Percentiles rank a stretch among this genome's conserved stretches.
Evolutionary conservation across 2,888 invertebrate genomes (phyloP).

Genomic region (Hypsopygia costalis): DNA sequence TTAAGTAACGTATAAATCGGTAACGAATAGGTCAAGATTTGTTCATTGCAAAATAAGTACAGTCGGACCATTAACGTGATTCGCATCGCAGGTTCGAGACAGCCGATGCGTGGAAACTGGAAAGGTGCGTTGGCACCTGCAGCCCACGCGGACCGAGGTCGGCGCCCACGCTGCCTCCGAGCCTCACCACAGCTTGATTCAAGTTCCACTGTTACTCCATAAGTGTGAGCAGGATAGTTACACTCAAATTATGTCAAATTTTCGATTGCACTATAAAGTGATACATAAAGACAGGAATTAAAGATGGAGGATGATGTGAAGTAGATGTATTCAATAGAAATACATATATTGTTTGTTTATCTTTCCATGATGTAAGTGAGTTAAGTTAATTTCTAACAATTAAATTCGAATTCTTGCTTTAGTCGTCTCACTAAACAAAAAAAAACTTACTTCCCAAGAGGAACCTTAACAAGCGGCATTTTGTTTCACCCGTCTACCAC

Average conservation of each 20-base stretch:
- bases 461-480: conserved; percentile 2
- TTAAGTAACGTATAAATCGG: conserved; percentile 4
- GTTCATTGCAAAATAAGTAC: conserved; percentile 30
- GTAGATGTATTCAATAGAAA: too few relatives aligned
- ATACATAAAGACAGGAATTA: too few relatives aligned
- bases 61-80: conserved; percentile 35
- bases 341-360: too few relatives aligned
- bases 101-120: conserved; percentile 54
- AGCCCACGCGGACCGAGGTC: conserved; percentile 66
- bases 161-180: conserved; percentile 51
- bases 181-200: not conserved
- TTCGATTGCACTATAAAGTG: too few relatives aligned
- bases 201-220: conserved; percentile 13
- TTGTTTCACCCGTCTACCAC: not conserved
- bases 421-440: conserved; percentile 5
- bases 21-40: conserved; percentile 36
- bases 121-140: conserved; percentile 75
- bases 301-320: too few relatives aligned
- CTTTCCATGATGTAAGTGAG: too few relatives aligned
- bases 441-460: not conserved
- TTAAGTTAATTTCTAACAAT: not conserved
- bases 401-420: not conserved
- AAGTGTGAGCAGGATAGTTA: conserved; percentile 22
- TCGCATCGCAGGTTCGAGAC: conserved; percentile 31
- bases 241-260: too few relatives aligned